phyloP scores from a whole-genome alignment of 2,113 vertebrate genomes.

The Circaetus cinerascens region DNA sequence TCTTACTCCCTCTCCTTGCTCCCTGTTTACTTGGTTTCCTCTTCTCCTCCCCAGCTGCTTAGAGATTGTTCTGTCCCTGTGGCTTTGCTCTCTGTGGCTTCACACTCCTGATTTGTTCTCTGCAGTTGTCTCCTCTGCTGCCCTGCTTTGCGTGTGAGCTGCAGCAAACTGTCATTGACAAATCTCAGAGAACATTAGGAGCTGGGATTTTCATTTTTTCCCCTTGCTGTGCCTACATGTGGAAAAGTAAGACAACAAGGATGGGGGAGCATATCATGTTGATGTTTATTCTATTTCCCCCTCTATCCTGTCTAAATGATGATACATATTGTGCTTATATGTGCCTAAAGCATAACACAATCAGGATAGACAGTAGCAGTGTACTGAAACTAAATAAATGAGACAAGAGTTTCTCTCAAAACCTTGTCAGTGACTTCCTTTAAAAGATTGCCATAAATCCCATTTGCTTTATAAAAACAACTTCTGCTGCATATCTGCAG shows the following conservation, averaged over 20 bases:
- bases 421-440: not conserved
- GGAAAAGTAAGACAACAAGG: slow-evolving; percentile 11
- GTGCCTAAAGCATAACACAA: not conserved
- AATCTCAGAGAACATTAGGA: not conserved
- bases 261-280: not conserved
- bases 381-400: not conserved
- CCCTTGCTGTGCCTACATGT: not conserved
- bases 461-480: slow-evolving; percentile 6
- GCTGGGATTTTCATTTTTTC: not conserved
- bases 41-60: not conserved
- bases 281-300: not conserved
- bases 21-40: not conserved
- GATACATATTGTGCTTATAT: not conserved
- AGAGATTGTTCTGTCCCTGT: not conserved
- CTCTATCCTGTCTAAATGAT: slow-evolving; percentile 1
- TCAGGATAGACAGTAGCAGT: not conserved
- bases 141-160: not conserved
- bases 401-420: slow-evolving; percentile 14
- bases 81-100: not conserved
- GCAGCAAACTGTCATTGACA: not conserved
- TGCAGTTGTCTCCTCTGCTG: not conserved
- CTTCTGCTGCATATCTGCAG: not conserved
- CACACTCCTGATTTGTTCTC: not conserved
- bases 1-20: not conserved
- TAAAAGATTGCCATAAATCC: slow-evolving; percentile 10